These are phyloP conservation scores for Tetranychus cinnabarinus DNA, from an alignment of 1,140 invertebrate genomes.

Conservation along the genomic window DNA sequence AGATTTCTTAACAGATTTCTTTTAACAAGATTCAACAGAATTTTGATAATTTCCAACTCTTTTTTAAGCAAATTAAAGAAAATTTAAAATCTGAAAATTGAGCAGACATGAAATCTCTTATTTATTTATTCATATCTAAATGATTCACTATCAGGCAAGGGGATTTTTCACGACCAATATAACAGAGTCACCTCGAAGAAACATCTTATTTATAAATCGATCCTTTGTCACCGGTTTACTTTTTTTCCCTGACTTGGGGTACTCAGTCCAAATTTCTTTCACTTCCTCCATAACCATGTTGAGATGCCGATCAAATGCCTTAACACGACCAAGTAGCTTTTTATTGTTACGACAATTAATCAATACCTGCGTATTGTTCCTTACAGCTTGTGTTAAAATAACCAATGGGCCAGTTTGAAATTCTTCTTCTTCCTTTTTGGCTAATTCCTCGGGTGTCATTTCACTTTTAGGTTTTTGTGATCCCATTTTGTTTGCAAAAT, in stretches of 20 bases:
- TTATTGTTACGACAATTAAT: slow-evolving; percentile 79
- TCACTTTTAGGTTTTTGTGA: slow-evolving; percentile 36
- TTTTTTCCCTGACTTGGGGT: slow-evolving; percentile 81
- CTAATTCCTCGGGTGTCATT: slow-evolving; percentile 86
- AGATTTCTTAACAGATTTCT: too few species aligned
- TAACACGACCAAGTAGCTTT: slow-evolving; percentile 84
- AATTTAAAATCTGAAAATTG: too few species aligned
- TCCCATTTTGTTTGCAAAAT: too few species aligned
- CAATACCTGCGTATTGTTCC: slow-evolving; percentile 81
- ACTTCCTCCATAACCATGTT: slow-evolving; percentile 99
- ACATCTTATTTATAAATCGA: slow-evolving; percentile 98
- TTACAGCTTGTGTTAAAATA: slow-evolving; percentile 89
- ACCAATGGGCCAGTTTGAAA: slow-evolving; percentile 95
- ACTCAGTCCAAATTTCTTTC: slow-evolving; percentile 99
- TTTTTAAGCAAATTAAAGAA: too few species aligned
- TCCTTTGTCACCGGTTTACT: slow-evolving; percentile 97
- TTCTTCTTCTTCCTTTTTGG: slow-evolving; percentile 90
- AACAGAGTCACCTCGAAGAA: slow-evolving; percentile 91
- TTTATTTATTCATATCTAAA: too few species aligned
- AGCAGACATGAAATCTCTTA: too few species aligned
- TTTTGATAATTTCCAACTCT: too few species aligned
- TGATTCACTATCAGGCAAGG: too few species aligned
- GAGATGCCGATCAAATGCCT: slow-evolving; percentile 94
- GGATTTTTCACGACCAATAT: slow-evolving; percentile 57
- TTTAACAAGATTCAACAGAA: too few species aligned